Base-by-base conservation (phyloP, 2,888 invertebrate genomes). In the Caenorhabditis angaria region DNA sequence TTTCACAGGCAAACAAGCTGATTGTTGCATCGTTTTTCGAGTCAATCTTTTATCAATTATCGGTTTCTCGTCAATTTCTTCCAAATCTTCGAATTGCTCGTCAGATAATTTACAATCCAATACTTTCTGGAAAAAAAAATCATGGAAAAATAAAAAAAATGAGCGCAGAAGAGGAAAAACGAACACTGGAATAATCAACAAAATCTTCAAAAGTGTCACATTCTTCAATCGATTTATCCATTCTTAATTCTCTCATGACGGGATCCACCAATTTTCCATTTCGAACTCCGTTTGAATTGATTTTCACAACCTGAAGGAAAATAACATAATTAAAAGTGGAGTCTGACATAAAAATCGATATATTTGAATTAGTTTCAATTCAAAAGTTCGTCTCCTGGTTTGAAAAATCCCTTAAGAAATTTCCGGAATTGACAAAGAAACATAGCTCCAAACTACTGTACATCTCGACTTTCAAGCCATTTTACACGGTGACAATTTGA, bases 251-350 rank as follows among this genome's bases (percentile, higher is more conserved):
- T 50, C 65, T 71, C 68, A 85, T 82, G 27, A 80, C 79, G 14
- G 84, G 82, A 60, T 86, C 85, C 32, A 85, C 79, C 20, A 86
- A 67, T 25, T 72, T 67, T 0, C 83, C 79, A 53, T 82, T 82
- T 54, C 83, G 65, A 20, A 86, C 68, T 28, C 86, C 85, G 47
- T 82, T 82, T 12, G 85, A 83, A 1, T 76, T 76, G 22, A 84
- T 83, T 74, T 84, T 85, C 3, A 86, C 82, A 24, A 86, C 83
- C 78, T 78, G 41, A 54, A 78, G 25, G 18, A 61, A 56, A 28
- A n/a, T n/a, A n/a, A n/a, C n/a, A n/a, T n/a, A n/a, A n/a, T n/a
- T n/a, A n/a, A n/a, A n/a, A n/a, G n/a, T n/a, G n/a, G n/a, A n/a
- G n/a, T n/a, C n/a, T n/a, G n/a, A n/a, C n/a, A n/a, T n/a, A n/a